Conservation (phyloP, 2,113 vertebrate genomes). For the Pollachius pollachius region DNA sequence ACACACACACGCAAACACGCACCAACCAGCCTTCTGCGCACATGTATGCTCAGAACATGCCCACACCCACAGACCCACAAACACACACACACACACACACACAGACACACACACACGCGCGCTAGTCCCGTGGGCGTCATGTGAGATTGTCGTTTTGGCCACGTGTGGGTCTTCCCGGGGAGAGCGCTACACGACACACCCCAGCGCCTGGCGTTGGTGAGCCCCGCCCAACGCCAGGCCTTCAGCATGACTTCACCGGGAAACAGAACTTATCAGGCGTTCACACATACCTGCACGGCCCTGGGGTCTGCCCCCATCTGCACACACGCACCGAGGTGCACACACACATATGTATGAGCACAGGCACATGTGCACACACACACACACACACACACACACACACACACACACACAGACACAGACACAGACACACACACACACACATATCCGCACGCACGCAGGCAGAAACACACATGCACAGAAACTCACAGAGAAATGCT, state of each 20-base stretch:
- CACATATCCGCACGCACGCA: too few species aligned
- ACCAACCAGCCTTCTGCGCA: conserved; percentile 5
- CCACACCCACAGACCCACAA: neutral
- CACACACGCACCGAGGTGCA: conserved; percentile 29
- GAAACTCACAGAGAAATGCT: too few species aligned
- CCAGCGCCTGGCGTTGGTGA: conserved; percentile 53
- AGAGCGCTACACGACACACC: conserved; percentile 54
- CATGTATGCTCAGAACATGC: neutral
- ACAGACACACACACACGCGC: conserved; percentile 49
- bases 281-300: conserved; percentile 63
- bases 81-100: conserved; percentile 2
- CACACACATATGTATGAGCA: too few species aligned
- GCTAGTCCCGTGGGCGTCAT: conserved; percentile 44
- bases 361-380: too few species aligned
- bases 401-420: too few species aligned
- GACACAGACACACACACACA: too few species aligned
- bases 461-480: too few species aligned
- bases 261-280: conserved; percentile 62
- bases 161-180: conserved; percentile 45
- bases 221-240: conserved; percentile 58
- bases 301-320: conserved; percentile 52
- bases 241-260: conserved; percentile 70
- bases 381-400: too few species aligned
- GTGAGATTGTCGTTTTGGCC: conserved; percentile 39
- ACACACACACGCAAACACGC: neutral